Base-by-base conservation (phyloP, 2,888 invertebrate species). In the Agrochola lota region DNA sequence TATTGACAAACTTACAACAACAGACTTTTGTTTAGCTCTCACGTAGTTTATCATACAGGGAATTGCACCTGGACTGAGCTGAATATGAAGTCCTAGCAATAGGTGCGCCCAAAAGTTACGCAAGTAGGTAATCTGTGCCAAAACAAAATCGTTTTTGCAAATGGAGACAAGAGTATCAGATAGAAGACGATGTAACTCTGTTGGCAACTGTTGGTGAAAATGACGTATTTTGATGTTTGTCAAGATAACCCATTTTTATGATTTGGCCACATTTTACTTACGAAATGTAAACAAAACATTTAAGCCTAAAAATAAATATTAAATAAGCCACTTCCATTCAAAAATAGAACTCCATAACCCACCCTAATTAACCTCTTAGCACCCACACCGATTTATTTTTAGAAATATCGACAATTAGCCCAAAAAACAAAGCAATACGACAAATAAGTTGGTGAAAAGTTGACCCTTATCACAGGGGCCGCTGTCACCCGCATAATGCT, bases 381-480 rank as follows among this genome's bases (percentile, higher is more conserved):
- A 72, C 77, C 71, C 64, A 49, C 30, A 59, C n/a, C 43, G 62
- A 70, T 59, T 26, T 86, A 87, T 77, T 76, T 86, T 78, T 70
- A 76, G 73, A 80, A 77, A 74, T 76, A 86, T 86, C 81, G 81
- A 84, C 74, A 87, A 87, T 86, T 83, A 81, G 60, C 55, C 74
- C 26, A 74, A 78, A 73, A 85, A 84, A 88, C 83, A 86, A 85
- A 80, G 57, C 81, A 78, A 78, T 40, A 73, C 64, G 83, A 82
- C 85, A 74, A 91, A 88, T 88, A 90, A 88, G 83, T 89, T 87
- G 83, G 87, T 88, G 89, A 92, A 92, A 92, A 92, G 87, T 87
- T 85, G 87, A 92, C 91, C 92, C 92, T 90, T 85, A 86, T 92
- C 92, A 92, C 77, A 59, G 69, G 66, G 40, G 55, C 82, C 83